Evolutionary conservation across 2,113 vertebrate species (phyloP).

Genomic region (Dunckerocampus dactyliophorus): DNA sequence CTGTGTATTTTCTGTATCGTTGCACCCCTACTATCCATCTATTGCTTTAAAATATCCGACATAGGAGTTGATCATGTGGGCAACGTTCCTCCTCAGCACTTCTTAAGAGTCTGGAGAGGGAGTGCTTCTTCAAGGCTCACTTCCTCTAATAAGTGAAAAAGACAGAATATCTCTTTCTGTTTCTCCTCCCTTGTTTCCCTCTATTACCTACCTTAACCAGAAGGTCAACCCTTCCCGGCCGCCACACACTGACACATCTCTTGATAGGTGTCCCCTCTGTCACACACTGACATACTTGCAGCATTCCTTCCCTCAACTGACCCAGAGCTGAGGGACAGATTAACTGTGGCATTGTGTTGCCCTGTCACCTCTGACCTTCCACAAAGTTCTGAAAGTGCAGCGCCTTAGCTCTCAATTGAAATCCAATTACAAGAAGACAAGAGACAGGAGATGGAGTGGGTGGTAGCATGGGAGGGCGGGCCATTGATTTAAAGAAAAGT

Average conservation of each 20-base stretch:
- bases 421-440: conserved; percentile 65
- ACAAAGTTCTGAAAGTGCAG: conserved; percentile 57
- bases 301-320: conserved; percentile 35
- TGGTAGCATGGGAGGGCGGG: conserved; percentile 15
- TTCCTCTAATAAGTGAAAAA: conserved; percentile 46
- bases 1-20: too few relatives aligned
- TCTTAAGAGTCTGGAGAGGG: conserved; percentile 26
- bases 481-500: conserved; percentile 10
- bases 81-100: conserved; percentile 31
- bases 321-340: conserved; percentile 59
- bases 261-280: conserved; percentile 14
- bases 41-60: too few relatives aligned
- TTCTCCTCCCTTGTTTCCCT: conserved; percentile 9
- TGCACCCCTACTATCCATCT: too few relatives aligned
- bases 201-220: conserved; percentile 21
- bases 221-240: conserved; percentile 43
- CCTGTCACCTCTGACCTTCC: conserved; percentile 63
- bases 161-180: conserved; percentile 39
- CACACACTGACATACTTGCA: conserved; percentile 2
- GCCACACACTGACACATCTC: conserved; percentile 29
- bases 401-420: conserved; percentile 48
- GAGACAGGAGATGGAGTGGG: conserved; percentile 22
- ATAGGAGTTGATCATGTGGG: not conserved
- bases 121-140: conserved; percentile 44
- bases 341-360: conserved; percentile 59